A percentile compares a stretch with the other conserved stretches of the same genome.
Evolutionary conservation across 2,888 invertebrate species (phyloP).

Genomic region (Coelogynopora nodosa): DNA sequence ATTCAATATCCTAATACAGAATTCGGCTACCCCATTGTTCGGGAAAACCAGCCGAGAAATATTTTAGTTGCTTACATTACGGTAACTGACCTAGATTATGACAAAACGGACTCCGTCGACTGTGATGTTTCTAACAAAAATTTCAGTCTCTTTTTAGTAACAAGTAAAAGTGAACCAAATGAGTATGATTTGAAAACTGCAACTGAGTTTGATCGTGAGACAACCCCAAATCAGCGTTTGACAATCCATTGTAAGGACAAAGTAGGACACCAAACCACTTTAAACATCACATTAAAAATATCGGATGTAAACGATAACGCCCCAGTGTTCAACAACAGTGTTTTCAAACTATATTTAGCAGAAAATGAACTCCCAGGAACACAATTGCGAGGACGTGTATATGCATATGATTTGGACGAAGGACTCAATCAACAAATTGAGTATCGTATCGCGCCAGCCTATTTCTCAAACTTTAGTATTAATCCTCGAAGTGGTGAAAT

Average conservation of each 20-base stretch:
- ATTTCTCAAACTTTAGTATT: constrained; percentile 32
- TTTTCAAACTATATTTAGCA: constrained; percentile 4
- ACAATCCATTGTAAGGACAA: constrained; percentile 21
- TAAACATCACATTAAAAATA: constrained; percentile 14
- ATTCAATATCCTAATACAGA: constrained; percentile 11
- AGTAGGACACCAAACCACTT: constrained; percentile 1
- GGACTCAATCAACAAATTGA: constrained; percentile 31
- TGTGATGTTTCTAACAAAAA: constrained; percentile 1
- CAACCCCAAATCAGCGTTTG: neutral
- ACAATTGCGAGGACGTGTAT: neutral
- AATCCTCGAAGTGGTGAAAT: neutral
- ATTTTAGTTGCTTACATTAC: constrained; percentile 25
- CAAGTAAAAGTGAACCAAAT: constrained; percentile 25
- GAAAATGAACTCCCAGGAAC: constrained; percentile 33
- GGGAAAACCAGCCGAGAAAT: neutral
- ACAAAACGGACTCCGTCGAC: constrained; percentile 15
- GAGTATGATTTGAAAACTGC: constrained; percentile 36
- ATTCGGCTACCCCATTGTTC: neutral
- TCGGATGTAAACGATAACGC: constrained; percentile 38
- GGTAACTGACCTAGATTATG: constrained; percentile 31
- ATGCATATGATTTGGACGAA: constrained; percentile 30
- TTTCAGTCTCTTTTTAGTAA: constrained; percentile 13
- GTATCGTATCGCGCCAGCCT: constrained; percentile 23
- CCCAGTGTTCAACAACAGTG: constrained; percentile 25
- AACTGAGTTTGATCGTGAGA: constrained; percentile 38